Percentiles rank a stretch among this genome's conserved stretches.
Conservation (phyloP, 2,797 vertebrate species). For the Chelmon rostratus region DNA sequence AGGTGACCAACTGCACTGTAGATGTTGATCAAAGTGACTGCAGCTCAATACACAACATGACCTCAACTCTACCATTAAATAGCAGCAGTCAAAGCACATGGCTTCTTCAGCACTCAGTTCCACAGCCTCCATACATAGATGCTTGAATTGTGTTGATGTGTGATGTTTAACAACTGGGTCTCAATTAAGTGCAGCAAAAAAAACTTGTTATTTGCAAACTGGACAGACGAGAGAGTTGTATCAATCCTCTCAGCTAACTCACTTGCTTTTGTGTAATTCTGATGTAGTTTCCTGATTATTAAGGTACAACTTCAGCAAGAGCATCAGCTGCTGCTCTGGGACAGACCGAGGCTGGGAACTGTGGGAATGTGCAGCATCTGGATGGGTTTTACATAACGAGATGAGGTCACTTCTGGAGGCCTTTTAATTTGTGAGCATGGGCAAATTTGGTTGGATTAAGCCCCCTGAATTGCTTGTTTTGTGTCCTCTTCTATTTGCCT, state of each 20-base stretch:
- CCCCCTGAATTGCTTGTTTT: constrained; percentile 38
- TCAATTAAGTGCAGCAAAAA: neutral
- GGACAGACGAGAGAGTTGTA: neutral
- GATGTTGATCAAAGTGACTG: neutral
- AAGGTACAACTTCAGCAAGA: neutral
- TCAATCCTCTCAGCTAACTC: neutral
- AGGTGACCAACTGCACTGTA: neutral
- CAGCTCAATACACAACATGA: constrained; percentile 3
- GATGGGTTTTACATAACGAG: constrained; percentile 32
- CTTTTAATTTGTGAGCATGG: constrained; percentile 52
- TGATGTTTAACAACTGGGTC: too few species aligned
- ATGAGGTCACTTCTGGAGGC: constrained; percentile 39
- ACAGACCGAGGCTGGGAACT: constrained; percentile 9
- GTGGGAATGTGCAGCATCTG: constrained; percentile 19
- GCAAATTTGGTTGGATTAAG: constrained; percentile 47
- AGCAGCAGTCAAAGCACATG: neutral
- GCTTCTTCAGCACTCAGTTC: neutral
- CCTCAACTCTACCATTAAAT: neutral
- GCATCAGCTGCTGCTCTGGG: neutral
- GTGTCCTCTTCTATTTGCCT: constrained; percentile 38
- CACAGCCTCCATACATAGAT: neutral
- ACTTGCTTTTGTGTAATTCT: neutral
- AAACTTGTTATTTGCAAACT: neutral
- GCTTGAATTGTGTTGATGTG: neutral
- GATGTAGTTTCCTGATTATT: constrained; percentile 10